Evolutionary conservation across 2,113 vertebrate species (phyloP).

Genomic region (Lagopus muta): DNA sequence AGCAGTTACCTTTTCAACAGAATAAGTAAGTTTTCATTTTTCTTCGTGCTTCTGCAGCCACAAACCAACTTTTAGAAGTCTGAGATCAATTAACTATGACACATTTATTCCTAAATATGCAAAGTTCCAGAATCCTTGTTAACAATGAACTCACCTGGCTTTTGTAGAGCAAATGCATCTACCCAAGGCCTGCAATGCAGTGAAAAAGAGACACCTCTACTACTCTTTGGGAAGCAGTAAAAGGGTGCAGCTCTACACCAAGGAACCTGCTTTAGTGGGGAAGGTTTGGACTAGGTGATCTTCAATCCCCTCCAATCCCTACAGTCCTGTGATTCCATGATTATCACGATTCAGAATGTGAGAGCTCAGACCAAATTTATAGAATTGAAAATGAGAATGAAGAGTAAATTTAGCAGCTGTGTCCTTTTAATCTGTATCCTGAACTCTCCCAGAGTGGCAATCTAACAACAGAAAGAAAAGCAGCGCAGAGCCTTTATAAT

Average conservation of each 20-base stretch:
- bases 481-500: not conserved
- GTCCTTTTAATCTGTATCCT: not conserved
- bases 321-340: too few species aligned
- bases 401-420: not conserved
- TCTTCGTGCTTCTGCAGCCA: not conserved
- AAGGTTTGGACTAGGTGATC: too few species aligned
- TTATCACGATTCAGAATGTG: not conserved
- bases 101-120: not conserved
- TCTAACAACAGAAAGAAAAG: not conserved
- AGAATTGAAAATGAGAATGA: not conserved
- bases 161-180: too few species aligned
- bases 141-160: not conserved
- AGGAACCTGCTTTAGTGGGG: too few species aligned
- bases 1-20: not conserved
- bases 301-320: too few species aligned
- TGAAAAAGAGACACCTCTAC: too few species aligned
- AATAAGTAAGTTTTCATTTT: too few species aligned
- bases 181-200: too few species aligned
- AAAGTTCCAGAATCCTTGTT: not conserved
- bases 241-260: too few species aligned
- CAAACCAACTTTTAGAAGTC: not conserved
- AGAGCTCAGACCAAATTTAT: not conserved
- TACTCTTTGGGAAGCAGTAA: too few species aligned
- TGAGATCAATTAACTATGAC: not conserved
- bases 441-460: not conserved